phyloP scores from a whole-genome alignment of 2,888 invertebrate genomes.

The Epinotia ramella region DNA sequence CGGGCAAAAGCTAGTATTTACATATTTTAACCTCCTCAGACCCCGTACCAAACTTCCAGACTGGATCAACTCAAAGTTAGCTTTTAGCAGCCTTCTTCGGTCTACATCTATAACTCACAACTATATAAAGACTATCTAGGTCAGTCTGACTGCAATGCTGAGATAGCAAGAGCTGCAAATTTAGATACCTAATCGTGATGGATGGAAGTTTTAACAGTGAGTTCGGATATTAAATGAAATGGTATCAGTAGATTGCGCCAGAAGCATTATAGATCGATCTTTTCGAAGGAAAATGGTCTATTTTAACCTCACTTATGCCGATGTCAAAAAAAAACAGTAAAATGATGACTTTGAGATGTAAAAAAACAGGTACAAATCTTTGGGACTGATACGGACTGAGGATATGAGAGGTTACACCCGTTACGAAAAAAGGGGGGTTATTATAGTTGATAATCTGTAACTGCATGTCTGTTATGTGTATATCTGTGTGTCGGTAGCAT shows the following conservation, averaged over 20 bases:
- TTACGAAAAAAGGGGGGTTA: too few relatives aligned
- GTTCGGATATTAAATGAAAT: conserved; percentile 3
- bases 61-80: conserved; percentile 36
- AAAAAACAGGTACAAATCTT: neutral
- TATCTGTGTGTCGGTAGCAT: too few relatives aligned
- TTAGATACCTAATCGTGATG: conserved; percentile 36
- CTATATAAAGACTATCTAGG: conserved; percentile 39
- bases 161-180: conserved; percentile 37
- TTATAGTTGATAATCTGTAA: too few relatives aligned
- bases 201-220: conserved; percentile 20
- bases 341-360: too few relatives aligned
- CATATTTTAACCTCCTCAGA: too few relatives aligned
- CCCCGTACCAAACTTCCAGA: too few relatives aligned
- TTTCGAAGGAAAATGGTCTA: neutral
- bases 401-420: too few relatives aligned
- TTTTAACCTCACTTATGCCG: too few relatives aligned
- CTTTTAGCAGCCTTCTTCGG: neutral
- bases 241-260: neutral
- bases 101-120: conserved; percentile 13
- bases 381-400: neutral
- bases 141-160: conserved; percentile 44
- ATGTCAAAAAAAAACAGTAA: too few relatives aligned
- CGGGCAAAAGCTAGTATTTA: too few relatives aligned
- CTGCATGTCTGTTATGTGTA: too few relatives aligned
- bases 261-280: conserved; percentile 3